Evolutionary conservation across 2,797 vertebrate species (phyloP).

Genomic region (Pseudotriccus pelzelni): DNA sequence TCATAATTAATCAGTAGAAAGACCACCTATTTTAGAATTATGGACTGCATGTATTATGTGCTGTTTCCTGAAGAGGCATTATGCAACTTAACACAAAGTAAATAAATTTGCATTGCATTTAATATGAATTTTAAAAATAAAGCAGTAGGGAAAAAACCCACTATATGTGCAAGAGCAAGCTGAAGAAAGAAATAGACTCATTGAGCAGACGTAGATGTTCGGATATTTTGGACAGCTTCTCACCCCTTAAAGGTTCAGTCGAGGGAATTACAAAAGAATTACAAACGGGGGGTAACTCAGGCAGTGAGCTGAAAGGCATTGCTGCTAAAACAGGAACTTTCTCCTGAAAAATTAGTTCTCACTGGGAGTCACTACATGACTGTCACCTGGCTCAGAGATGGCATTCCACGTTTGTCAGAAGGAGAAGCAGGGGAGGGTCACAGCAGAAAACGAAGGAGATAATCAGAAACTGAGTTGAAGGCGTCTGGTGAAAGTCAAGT

Average conservation of each 20-base stretch:
- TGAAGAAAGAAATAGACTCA: neutral
- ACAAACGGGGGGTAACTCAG: neutral
- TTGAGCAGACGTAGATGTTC: neutral
- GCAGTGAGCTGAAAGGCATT: neutral
- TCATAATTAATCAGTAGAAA: neutral
- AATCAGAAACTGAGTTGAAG: neutral
- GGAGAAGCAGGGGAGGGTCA: neutral
- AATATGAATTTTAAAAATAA: neutral
- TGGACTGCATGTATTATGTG: accelerated
- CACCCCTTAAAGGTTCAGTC: neutral
- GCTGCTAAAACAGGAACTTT: neutral
- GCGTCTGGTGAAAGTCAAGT: neutral
- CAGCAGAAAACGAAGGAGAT: neutral
- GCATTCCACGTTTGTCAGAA: neutral
- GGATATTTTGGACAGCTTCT: neutral
- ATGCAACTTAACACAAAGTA: neutral
- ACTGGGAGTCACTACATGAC: neutral
- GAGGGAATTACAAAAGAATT: neutral
- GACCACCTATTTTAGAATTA: neutral
- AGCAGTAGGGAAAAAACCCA: accelerated
- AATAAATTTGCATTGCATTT: neutral
- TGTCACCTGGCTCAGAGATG: neutral
- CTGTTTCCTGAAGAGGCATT: neutral
- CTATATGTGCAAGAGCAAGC: neutral
- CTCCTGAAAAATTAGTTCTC: neutral